Evolutionary conservation across 2,888 invertebrate genomes (phyloP), one percentile per base, ranked within the genome.

Genomic region (Corythucha ciliata): DNA sequence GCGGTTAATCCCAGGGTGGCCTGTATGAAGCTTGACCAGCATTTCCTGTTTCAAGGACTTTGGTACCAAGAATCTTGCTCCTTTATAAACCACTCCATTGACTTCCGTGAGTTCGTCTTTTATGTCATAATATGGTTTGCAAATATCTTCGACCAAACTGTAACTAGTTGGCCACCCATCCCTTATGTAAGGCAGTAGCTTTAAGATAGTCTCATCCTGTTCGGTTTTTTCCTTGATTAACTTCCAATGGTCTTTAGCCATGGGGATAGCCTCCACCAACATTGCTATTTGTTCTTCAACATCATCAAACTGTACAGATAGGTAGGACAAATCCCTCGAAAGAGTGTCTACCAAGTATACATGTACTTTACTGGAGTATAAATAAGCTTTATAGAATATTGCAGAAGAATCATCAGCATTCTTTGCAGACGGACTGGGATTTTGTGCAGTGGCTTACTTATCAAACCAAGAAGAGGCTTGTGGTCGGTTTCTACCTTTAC

Each of bases 291-390:
- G 5, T 8, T 41, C 25, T 8, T 52, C 20, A 58, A 51, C 41
- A 2, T 2, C 25, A n/a, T 41, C 41, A 41, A 14, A n/a, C 2
- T 25, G 16, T 14, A 22, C 8, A 25, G 14, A 14, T 26, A 3
- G 16, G n/a, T 1, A 6, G n/a, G 41, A 41, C 10, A 41, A 41
- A 10, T 44, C 44, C 16, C 44, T 8, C 8, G 44, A 44, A 21
- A 44, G 14, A 29, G 20, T 20, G 12, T 44, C 44, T 4, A 33
- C 44, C 4, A 44, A 12, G 6, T 29, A 40, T 58, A 44, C 32
- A 44, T 18, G 10, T 14, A 44, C 16, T 44, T 63, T 26, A 60
- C 63, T 2, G 61, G 61, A 24, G 51, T 58, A 54, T 61, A 62
- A 10, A 55, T 55, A 5, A 54, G 39, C 18, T 16, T 34, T 7